Evolutionary conservation across 2,113 vertebrate genomes (phyloP), one percentile per base, ranked within the genome.

Genomic region (Archocentrus centrarchus): DNA sequence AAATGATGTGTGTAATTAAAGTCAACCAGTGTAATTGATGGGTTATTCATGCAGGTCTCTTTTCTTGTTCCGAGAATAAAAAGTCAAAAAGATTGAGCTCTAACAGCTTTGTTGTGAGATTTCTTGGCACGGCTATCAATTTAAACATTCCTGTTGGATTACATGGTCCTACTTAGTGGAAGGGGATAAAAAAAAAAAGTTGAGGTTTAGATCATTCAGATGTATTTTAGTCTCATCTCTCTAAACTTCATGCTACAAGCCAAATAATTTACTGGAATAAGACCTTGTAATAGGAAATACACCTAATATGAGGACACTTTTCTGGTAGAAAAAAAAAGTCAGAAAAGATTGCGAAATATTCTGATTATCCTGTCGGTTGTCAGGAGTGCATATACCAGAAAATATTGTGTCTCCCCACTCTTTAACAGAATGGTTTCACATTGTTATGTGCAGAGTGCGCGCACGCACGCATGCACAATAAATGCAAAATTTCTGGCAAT

Each of bases 201-300:
- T 89, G 85, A 84, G 84, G 81, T 89, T 91, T 91, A 78, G 84
- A 90, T 39, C 59, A 80, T 75, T 80, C 32, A 81, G 60, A 47
- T 30, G 44, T 37, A 77, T 90, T 91, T 84, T 88, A 76, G 79
- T 87, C 79, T 90, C 77, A 85, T 91, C 84, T 85, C 73, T 80
- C 44, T 59, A 86, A 88, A 90, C 85, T 80, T 86, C 39, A 80
- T n/a, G 35, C 57, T 61, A 50, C 83, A 78, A 79, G 83, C 68
- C 86, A 90, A 88, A 77, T 84, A 63, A 90, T 92, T 92, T 90
- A 85, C 86, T 90, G 61, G 87, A 91, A 91, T 88, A 53, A 47
- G 59, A 89, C 68, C 44, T 89, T 86, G 8, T 80, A 87, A 85
- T 55, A 27, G 70, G 63, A 82, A 86, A 77, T 79, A 59, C 47